These are phyloP conservation scores for Mnemiopsis leidyi DNA, from an alignment of 37 sponge, comb jelly and placozoan species.

Conservation along the genomic window DNA sequence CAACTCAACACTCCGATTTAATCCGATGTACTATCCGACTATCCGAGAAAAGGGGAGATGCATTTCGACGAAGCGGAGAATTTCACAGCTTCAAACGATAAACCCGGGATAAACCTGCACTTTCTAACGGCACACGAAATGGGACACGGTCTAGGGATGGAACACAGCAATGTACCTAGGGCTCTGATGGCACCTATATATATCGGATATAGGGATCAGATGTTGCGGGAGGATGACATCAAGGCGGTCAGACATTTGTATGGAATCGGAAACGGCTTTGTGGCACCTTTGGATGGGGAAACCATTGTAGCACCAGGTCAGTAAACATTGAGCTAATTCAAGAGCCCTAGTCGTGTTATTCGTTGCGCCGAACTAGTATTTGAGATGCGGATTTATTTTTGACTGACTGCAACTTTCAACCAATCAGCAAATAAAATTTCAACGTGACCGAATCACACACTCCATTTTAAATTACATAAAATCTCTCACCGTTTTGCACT, in stretches of 20 bases:
- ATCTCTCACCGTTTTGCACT: too few species aligned
- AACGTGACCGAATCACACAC: too few species aligned
- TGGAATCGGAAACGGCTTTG: neutral
- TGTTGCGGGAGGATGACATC: neutral
- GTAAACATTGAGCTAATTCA: too few species aligned
- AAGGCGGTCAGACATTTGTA: neutral
- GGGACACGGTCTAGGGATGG: constrained; percentile 36
- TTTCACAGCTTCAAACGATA: neutral
- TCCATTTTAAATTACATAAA: too few species aligned
- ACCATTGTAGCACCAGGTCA: too few species aligned
- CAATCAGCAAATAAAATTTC: too few species aligned
- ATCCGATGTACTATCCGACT: too few species aligned
- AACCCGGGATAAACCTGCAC: constrained; percentile 15
- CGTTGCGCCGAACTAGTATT: too few species aligned
- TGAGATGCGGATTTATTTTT: too few species aligned
- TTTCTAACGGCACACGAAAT: constrained; percentile 3
- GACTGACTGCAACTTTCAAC: too few species aligned
- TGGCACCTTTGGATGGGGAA: neutral
- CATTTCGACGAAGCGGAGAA: constrained; percentile 37
- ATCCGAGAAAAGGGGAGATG: constrained; percentile 27
- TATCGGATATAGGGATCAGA: neutral
- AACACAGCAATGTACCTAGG: neutral
- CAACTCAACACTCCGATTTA: too few species aligned
- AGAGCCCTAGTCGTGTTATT: too few species aligned
- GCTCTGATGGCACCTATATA: neutral